These are phyloP conservation scores for Hormaphis cornu DNA, from an alignment of 1,140 invertebrate genomes.

Conservation along the genomic window DNA sequence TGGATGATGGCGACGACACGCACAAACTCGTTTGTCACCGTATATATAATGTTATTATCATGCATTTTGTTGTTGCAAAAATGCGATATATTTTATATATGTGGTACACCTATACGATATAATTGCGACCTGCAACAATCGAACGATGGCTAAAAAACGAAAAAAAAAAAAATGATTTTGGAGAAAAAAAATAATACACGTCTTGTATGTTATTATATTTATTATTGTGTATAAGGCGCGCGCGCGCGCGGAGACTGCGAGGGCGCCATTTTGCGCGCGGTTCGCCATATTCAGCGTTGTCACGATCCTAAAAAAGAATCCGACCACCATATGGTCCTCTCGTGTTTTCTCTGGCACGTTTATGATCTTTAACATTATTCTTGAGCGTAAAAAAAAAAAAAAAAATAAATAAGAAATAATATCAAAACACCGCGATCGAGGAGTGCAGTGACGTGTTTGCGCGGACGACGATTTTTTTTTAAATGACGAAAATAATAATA, in stretches of 20 bases:
- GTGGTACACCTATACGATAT: neutral
- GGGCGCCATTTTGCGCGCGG: constrained; percentile 18
- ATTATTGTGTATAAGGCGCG: no score
- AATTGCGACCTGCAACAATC: neutral
- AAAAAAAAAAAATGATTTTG: neutral
- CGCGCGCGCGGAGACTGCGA: neutral
- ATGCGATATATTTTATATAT: no score
- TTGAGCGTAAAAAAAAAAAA: no score
- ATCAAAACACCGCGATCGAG: no score
- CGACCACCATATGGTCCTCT: constrained; percentile 27
- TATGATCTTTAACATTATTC: constrained; percentile 32
- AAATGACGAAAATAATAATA: constrained; percentile 30
- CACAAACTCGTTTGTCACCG: neutral
- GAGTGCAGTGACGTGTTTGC: neutral
- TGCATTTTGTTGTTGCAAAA: neutral
- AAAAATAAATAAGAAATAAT: no score
- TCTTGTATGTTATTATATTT: no score
- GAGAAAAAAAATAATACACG: neutral
- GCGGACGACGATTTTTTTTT: neutral
- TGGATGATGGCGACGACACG: neutral
- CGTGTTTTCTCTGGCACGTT: constrained; percentile 31
- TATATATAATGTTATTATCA: neutral
- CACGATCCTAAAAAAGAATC: constrained; percentile 32
- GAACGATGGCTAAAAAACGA: neutral
- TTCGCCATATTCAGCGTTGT: constrained; percentile 28